These are phyloP conservation scores for Carassius gibelio DNA, from an alignment of 2,113 vertebrate genomes.

Conservation along the genomic window DNA sequence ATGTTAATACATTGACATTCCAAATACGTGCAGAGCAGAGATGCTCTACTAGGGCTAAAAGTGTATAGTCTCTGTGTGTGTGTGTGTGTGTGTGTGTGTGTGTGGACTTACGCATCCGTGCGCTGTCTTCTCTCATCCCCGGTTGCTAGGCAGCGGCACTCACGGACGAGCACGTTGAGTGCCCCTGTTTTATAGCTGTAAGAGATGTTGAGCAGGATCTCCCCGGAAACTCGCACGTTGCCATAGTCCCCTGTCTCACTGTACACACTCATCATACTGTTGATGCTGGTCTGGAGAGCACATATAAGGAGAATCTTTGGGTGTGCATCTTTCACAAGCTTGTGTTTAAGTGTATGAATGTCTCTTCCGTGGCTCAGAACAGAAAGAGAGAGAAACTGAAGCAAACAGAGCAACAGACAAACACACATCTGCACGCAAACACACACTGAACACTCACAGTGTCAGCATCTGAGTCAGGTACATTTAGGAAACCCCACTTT, in stretches of 20 bases:
- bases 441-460: slow-evolving; percentile 86
- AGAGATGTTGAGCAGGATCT: slow-evolving; percentile 89
- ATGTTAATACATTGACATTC: not conserved
- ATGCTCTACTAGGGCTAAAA: slow-evolving; percentile 1
- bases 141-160: slow-evolving; percentile 90
- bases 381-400: not conserved
- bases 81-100: slow-evolving; percentile 10
- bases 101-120: slow-evolving; percentile 87
- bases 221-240: slow-evolving; percentile 89
- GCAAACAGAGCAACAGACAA: slow-evolving; percentile 32
- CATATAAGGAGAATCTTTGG: not conserved
- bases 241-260: slow-evolving; percentile 97
- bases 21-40: not conserved
- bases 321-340: not conserved
- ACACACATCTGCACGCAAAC: slow-evolving; percentile 18
- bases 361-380: not conserved
- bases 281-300: slow-evolving; percentile 87
- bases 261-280: slow-evolving; percentile 93
- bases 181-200: slow-evolving; percentile 97
- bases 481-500: slow-evolving; percentile 90
- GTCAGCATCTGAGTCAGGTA: slow-evolving; percentile 94
- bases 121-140: slow-evolving; percentile 93
- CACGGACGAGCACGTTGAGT: slow-evolving; percentile 88
- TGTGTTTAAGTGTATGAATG: not conserved
- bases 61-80: not conserved